Evolutionary conservation across 23 tunicate genomes (phyloP).

Genomic region (Styela plicata): DNA sequence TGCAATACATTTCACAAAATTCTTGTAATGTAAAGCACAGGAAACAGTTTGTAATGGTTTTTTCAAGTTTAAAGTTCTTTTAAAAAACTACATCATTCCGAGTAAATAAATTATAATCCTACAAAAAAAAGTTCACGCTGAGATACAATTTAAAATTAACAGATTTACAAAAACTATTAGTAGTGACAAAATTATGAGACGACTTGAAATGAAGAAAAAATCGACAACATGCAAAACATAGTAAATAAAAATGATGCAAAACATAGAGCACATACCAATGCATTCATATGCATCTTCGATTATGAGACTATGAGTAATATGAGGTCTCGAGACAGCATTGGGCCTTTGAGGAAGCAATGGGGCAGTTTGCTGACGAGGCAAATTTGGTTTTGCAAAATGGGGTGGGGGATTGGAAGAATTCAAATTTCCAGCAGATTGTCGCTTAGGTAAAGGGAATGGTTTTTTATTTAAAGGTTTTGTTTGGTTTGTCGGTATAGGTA

Average conservation of each 20-base stretch:
- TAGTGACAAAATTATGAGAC: no score
- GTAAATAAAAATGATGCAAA: background rate
- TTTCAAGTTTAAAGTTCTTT: no score
- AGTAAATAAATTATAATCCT: no score
- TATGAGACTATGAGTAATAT: background rate
- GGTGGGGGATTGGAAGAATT: background rate
- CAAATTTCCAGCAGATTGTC: background rate
- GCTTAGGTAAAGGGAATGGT: background rate
- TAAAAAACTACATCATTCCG: no score
- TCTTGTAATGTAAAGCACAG: no score
- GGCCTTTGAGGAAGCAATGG: background rate
- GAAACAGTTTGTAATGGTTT: no score
- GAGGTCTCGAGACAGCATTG: background rate
- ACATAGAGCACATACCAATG: background rate
- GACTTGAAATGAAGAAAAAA: background rate
- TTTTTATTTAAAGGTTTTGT: background rate
- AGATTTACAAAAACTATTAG: no score
- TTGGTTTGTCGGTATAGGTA: background rate
- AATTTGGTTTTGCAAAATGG: background rate
- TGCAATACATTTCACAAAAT: no score
- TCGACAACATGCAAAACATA: background rate
- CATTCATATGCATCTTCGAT: background rate
- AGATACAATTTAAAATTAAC: no score
- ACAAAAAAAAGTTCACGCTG: no score
- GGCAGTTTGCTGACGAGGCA: background rate